A percentile compares a stretch with the other conserved stretches of the same genome.
Evolutionary conservation across 2,888 invertebrate genomes (phyloP).

Genomic region (Eristalis tenax): DNA sequence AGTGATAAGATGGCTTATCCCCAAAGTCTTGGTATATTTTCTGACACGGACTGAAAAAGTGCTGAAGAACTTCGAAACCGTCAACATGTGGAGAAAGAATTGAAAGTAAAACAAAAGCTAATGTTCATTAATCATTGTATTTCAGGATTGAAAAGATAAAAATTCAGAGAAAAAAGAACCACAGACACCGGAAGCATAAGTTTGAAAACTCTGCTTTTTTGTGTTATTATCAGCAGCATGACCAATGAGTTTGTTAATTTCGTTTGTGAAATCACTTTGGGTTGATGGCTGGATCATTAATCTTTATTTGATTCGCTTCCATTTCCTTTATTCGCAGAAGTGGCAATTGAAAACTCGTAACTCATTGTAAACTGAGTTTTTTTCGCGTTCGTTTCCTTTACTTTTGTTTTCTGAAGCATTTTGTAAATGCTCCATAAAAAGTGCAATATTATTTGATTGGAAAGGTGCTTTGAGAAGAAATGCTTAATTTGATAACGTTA

Average conservation of each 20-base stretch:
- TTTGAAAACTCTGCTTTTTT: slow-evolving; percentile 21
- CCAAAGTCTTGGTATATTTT: not conserved
- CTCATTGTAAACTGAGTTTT: not conserved
- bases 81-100: slow-evolving; percentile 15
- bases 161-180: not conserved
- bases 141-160: slow-evolving; percentile 26
- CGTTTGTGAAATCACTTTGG: slow-evolving; percentile 52
- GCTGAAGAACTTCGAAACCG: slow-evolving; percentile 5
- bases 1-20: not conserved
- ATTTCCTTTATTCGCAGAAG: slow-evolving; percentile 27
- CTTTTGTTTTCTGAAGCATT: not conserved
- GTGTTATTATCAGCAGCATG: slow-evolving; percentile 49
- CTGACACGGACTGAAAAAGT: not conserved
- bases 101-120: slow-evolving; percentile 36
- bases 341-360: slow-evolving; percentile 46
- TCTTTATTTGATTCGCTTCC: slow-evolving; percentile 52
- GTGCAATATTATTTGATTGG: not conserved
- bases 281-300: slow-evolving; percentile 51
- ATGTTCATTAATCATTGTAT: slow-evolving; percentile 53
- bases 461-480: not conserved
- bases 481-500: not conserved
- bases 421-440: not conserved
- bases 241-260: slow-evolving; percentile 54
- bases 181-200: slow-evolving; percentile 10
- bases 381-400: not conserved